Evolutionary conservation across 2,797 vertebrate genomes (phyloP).

Genomic region (Pogoniulus pusillus): DNA sequence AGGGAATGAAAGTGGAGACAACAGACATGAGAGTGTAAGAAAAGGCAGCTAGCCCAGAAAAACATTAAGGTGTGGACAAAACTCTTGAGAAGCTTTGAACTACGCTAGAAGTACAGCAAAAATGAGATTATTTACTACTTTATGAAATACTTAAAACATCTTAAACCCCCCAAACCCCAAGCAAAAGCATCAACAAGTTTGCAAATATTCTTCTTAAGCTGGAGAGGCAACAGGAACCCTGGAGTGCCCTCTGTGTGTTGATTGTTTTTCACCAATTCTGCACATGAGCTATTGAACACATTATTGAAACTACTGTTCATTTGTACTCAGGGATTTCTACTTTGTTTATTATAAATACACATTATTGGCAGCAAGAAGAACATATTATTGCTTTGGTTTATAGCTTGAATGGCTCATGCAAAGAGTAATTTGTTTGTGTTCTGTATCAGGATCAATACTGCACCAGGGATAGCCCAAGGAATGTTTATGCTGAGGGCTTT

Average conservation of each 20-base stretch:
- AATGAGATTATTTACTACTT: not conserved
- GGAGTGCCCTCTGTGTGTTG: not conserved
- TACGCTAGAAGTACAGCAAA: not conserved
- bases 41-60: not conserved
- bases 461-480: conserved; percentile 16
- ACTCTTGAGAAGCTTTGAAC: not conserved
- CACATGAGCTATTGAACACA: not conserved
- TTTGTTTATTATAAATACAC: conserved; percentile 51
- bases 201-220: not conserved
- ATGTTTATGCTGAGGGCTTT: conserved; percentile 49
- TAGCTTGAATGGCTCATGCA: not conserved
- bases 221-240: not conserved
- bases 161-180: not conserved
- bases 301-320: conserved; percentile 1
- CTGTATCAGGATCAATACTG: conserved; percentile 26
- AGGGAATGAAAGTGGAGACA: not conserved
- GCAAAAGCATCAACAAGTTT: not conserved
- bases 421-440: conserved; percentile 52
- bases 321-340: conserved; percentile 19
- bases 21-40: not conserved
- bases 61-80: not conserved
- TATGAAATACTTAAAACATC: not conserved
- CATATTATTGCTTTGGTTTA: conserved; percentile 34
- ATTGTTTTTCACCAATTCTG: not conserved
- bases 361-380: conserved; percentile 42